A percentile compares a stretch with the other conserved stretches of the same genome.
Evolutionary conservation across 2,888 invertebrate genomes (phyloP).

Genomic region (Colostygia pectinataria): DNA sequence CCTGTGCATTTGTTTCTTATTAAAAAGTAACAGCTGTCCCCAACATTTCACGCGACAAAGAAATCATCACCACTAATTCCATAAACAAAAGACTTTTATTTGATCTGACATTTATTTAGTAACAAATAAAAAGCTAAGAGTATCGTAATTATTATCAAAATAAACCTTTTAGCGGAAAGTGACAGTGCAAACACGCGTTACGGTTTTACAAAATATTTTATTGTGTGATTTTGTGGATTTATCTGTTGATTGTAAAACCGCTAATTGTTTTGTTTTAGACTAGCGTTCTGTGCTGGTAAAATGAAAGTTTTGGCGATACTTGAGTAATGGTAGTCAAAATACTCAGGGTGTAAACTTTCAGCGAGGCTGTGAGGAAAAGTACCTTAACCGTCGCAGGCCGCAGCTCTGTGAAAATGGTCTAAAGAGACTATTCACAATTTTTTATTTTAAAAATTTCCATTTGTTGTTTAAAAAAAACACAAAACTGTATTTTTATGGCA

Average conservation of each 20-base stretch:
- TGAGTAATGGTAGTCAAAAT: too few relatives aligned
- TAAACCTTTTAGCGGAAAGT: conserved; percentile 42
- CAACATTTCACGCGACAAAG: conserved; percentile 29
- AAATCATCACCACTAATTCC: conserved; percentile 18
- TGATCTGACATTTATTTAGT: conserved; percentile 33
- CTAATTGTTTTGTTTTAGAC: too few relatives aligned
- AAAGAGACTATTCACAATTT: too few relatives aligned
- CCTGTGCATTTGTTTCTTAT: conserved; percentile 19
- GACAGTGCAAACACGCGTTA: conserved; percentile 19
- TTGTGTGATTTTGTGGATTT: conserved; percentile 21
- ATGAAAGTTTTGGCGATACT: too few relatives aligned
- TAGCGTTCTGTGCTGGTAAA: too few relatives aligned
- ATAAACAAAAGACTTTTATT: conserved; percentile 36
- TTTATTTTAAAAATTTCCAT: too few relatives aligned
- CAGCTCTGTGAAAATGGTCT: too few relatives aligned
- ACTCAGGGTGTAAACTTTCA: too few relatives aligned
- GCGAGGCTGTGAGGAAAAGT: too few relatives aligned
- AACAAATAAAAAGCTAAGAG: conserved; percentile 38
- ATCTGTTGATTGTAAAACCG: conserved; percentile 4
- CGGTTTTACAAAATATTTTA: conserved; percentile 25
- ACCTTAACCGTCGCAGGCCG: too few relatives aligned
- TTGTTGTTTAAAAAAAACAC: too few relatives aligned
- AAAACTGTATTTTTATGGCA: too few relatives aligned
- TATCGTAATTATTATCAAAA: conserved; percentile 44
- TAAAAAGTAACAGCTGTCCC: conserved; percentile 27